These are phyloP conservation scores for Platerodrilus igneus DNA, from an alignment of 2,888 invertebrate species.

Conservation along the genomic window DNA sequence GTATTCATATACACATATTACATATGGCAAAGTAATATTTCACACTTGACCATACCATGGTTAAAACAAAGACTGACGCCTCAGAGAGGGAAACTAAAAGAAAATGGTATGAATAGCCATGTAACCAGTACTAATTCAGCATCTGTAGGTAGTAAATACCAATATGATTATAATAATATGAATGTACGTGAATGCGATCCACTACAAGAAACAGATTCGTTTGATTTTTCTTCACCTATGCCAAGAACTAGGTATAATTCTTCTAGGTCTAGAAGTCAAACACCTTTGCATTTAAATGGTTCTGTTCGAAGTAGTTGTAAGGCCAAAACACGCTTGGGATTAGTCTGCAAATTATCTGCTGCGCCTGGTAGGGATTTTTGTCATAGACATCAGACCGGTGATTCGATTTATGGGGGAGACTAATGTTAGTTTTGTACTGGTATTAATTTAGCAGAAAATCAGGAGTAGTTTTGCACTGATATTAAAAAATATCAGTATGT, in stretches of 20 bases:
- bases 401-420: constrained; percentile 37
- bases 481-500: no score
- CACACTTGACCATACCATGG: constrained; percentile 13
- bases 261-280: constrained; percentile 41
- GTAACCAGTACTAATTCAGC: constrained; percentile 8
- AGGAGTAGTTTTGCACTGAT: no score
- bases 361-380: constrained; percentile 43
- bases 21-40: constrained; percentile 7
- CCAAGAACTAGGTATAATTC: constrained; percentile 36
- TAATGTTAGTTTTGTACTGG: constrained; percentile 4
- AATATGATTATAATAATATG: no score
- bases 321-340: constrained; percentile 43
- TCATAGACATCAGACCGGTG: constrained; percentile 43
- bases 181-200: no score
- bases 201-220: constrained; percentile 19
- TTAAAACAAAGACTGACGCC: constrained; percentile 19
- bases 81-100: constrained; percentile 8
- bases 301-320: constrained; percentile 34
- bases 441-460: no score
- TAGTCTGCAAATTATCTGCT: constrained; percentile 41
- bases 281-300: constrained; percentile 37
- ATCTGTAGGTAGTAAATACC: constrained; percentile 8
- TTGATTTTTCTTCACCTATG: constrained; percentile 33
- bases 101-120: constrained; percentile 1
- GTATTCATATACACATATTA: constrained; percentile 20